These are phyloP conservation scores for Eurytemora carolleeae DNA, from an alignment of 1,140 invertebrate species.

Conservation along the genomic window DNA sequence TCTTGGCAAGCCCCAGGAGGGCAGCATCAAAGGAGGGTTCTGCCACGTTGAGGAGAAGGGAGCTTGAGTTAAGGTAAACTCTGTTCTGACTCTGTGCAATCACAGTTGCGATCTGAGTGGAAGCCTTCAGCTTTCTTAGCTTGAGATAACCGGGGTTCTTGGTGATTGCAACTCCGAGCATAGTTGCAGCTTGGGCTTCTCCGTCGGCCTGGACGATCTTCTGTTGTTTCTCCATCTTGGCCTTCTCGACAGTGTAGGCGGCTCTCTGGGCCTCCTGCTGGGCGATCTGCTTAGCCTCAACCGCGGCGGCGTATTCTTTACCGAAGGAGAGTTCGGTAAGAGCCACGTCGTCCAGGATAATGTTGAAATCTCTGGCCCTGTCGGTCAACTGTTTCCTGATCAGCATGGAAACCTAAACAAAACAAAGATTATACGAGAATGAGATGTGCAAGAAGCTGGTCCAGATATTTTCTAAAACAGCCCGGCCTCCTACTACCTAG, in stretches of 20 bases:
- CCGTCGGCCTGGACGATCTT: conserved; percentile 99
- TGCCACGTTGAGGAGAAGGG: conserved; percentile 90
- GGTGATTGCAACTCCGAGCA: conserved; percentile 86
- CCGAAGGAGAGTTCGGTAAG: conserved; percentile 97
- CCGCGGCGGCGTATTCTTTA: conserved; percentile 97
- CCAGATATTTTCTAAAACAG: too few species aligned
- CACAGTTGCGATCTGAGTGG: conserved; percentile 82
- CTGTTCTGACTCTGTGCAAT: conserved; percentile 83
- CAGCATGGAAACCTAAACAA: conserved; percentile 55
- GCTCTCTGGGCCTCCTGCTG: conserved; percentile 98
- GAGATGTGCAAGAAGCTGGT: too few species aligned
- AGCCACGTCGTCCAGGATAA: conserved; percentile 98
- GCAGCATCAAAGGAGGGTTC: too few species aligned
- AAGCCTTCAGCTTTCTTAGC: conserved; percentile 85
- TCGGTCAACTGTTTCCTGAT: conserved; percentile 85
- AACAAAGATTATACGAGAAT: conserved; percentile 10
- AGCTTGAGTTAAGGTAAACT: conserved; percentile 75
- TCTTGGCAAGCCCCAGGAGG: too few species aligned
- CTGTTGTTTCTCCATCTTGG: conserved; percentile 92
- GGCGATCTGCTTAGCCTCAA: conserved; percentile 95
- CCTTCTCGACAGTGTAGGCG: conserved; percentile 90
- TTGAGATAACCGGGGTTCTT: conserved; percentile 95
- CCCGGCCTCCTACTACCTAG: too few species aligned
- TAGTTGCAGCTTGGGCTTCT: conserved; percentile 94
- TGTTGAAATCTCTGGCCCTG: conserved; percentile 92